Base-by-base conservation (phyloP, 2,888 invertebrate genomes). In the Pheosia tremula region DNA sequence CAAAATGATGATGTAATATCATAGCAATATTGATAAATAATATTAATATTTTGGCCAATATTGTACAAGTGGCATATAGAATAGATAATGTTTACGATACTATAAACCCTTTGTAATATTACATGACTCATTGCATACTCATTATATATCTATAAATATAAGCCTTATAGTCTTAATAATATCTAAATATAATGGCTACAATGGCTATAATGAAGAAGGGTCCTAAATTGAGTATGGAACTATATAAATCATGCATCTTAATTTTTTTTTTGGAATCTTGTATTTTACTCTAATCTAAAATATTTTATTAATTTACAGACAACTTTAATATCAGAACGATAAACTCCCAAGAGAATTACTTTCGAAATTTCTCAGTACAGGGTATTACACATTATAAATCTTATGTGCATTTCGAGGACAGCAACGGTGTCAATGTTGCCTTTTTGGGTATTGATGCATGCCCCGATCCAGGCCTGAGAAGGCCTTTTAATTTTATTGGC, bases 401-500 rank as follows among this genome's bases (percentile, higher is more conserved):
- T 0, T 98, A 98, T 86, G 90, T 96, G 81, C 95, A 97, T 83
- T 79, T 80, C 75, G 77, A 92, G 60, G 78, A 91, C 57, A 91
- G 91, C 67, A 95, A 95, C 74, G 94, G 94, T 37, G 94, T 96
- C 24, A 94, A 89, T 67, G 96, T 97, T 78, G 95, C 97, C n/a
- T 98, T 98, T 87, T 94, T 98, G 73, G 98, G 96, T 0, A 91
- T 98, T 43, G 98, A 98, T 88, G 97, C 98, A 2, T 97, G 97
- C 76, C 95, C 98, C 52, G 96, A 97, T 69, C 98, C 98, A 9
- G 98, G 98, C 1, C 96, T 97, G 9, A 95, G 96, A 71, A 91
- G 98, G 72, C 98, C 98, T 2, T 98, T 98, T 82, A 98, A 98
- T 93, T 98, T 98, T 85, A 96, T 98, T 78, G 98, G 98, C 24